Evolutionary conservation across 1,140 invertebrate species (phyloP).

Genomic region (Gerris buenoi): DNA sequence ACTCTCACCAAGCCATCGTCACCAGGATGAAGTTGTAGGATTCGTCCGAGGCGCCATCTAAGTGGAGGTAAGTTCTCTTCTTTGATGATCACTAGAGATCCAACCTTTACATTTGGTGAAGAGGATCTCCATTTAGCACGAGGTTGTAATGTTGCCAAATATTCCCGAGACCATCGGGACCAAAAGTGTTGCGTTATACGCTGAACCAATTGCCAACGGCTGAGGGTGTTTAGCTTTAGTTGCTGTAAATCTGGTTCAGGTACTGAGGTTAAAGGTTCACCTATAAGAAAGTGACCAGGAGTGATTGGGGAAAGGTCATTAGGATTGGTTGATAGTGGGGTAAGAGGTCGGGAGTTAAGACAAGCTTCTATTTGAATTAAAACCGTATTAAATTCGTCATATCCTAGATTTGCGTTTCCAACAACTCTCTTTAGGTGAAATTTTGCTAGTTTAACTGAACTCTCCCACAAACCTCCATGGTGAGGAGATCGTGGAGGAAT

Average conservation of each 20-base stretch:
- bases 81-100: conserved; percentile 21
- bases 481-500: conserved; percentile 9
- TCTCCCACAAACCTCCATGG: conserved; percentile 11
- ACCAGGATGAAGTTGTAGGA: conserved; percentile 23
- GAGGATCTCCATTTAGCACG: conserved; percentile 21
- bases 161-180: conserved; percentile 27
- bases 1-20: conserved; percentile 22
- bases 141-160: conserved; percentile 22
- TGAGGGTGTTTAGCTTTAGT: conserved; percentile 15
- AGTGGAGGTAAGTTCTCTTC: conserved; percentile 24
- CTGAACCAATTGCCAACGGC: conserved; percentile 19
- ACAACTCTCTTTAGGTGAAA: conserved; percentile 17
- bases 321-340: conserved; percentile 24
- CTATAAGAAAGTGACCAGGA: conserved; percentile 26
- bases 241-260: conserved; percentile 19
- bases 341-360: conserved; percentile 14
- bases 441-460: conserved; percentile 22
- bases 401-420: background rate
- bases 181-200: conserved; percentile 23
- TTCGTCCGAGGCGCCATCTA: conserved; percentile 26
- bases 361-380: conserved; percentile 22
- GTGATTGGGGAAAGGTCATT: conserved; percentile 21
- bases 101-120: conserved; percentile 6
- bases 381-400: conserved; percentile 24
- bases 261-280: conserved; percentile 22